These are phyloP conservation scores for Macquaria ambigua DNA, from an alignment of 2,113 vertebrate species.

Conservation along the genomic window DNA sequence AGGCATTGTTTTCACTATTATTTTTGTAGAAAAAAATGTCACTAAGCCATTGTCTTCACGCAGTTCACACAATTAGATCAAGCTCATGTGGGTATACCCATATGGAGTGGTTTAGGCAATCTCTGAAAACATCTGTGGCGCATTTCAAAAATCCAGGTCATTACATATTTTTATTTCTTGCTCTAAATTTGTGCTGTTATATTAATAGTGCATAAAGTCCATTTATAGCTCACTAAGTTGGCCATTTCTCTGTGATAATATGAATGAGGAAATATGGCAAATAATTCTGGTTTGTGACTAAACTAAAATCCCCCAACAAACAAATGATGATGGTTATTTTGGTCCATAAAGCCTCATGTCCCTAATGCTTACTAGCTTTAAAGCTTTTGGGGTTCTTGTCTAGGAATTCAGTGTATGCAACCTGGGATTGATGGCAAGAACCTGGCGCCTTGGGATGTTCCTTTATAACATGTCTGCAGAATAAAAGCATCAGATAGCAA, in stretches of 20 bases:
- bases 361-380: neutral
- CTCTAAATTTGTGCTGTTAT: constrained; percentile 21
- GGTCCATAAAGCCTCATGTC: neutral
- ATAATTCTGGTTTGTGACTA: neutral
- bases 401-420: neutral
- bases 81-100: constrained; percentile 38
- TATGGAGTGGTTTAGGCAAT: constrained; percentile 37
- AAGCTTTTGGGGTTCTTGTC: neutral
- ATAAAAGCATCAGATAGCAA: neutral
- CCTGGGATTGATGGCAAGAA: neutral
- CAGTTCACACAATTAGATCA: constrained; percentile 23
- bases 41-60: constrained; percentile 2
- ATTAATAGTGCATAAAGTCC: constrained; percentile 11
- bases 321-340: neutral
- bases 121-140: constrained; percentile 60
- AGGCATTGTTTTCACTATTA: neutral
- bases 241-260: neutral
- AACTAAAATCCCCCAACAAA: neutral
- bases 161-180: constrained; percentile 30
- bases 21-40: neutral
- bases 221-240: neutral
- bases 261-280: neutral
- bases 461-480: neutral
- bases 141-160: constrained; percentile 56
- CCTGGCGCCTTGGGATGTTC: neutral